Conservation (phyloP, 1,140 invertebrate genomes). For the Euwallacea fornicatus region DNA sequence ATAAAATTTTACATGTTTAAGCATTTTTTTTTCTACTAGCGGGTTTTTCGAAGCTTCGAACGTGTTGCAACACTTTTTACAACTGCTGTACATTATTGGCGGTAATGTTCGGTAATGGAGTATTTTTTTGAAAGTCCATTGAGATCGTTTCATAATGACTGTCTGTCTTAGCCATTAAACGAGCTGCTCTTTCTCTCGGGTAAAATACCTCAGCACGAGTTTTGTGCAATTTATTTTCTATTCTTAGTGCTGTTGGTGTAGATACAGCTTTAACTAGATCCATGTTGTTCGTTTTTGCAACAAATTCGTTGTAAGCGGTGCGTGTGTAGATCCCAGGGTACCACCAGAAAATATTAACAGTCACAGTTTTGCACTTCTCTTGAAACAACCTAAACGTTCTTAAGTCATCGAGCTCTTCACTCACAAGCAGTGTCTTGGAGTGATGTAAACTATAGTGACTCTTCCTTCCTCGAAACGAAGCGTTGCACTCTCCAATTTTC, state of each 20-base stretch:
- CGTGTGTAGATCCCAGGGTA: not conserved
- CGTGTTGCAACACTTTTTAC: no score
- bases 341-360: not conserved
- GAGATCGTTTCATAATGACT: not conserved
- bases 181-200: not conserved
- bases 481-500: not conserved
- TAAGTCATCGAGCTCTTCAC: not conserved
- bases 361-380: not conserved
- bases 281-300: not conserved
- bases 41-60: no score
- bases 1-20: no score
- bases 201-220: constrained; percentile 5
- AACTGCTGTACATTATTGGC: not conserved
- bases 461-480: not conserved
- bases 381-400: not conserved
- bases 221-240: constrained; percentile 10
- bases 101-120: not conserved
- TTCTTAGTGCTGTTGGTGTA: not conserved
- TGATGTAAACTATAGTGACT: not conserved
- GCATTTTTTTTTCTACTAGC: no score
- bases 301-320: not conserved
- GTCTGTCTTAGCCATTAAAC: not conserved
- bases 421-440: not conserved
- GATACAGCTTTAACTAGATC: not conserved
- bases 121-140: constrained; percentile 4